A percentile compares a stretch with the other conserved stretches of the same genome.
These are phyloP conservation scores for Venturia canescens DNA, from an alignment of 1,140 invertebrate genomes.

Conservation along the genomic window DNA sequence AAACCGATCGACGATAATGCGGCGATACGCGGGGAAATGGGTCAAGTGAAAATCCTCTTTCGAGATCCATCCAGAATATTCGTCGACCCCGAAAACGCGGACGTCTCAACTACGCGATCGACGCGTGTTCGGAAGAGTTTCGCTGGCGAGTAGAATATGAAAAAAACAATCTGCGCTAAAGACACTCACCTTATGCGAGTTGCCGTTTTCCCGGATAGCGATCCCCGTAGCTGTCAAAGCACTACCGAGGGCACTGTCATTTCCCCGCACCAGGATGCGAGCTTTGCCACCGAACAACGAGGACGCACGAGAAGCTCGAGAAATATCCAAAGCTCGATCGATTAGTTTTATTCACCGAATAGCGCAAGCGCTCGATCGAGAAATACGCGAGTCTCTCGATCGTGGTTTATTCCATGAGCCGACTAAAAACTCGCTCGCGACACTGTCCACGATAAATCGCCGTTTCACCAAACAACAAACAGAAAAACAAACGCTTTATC, in stretches of 20 bases:
- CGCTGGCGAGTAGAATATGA: not conserved
- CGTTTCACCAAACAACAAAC: not conserved
- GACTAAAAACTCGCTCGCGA: not conserved
- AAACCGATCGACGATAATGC: not conserved
- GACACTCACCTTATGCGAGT: conserved; percentile 59
- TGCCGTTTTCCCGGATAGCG: conserved; percentile 47
- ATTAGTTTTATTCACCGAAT: not conserved
- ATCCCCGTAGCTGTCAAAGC: conserved; percentile 63
- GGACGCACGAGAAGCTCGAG: too few relatives aligned
- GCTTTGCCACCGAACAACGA: conserved; percentile 3
- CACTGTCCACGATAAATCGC: conserved; percentile 17
- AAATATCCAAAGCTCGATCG: not conserved
- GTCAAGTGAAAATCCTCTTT: not conserved
- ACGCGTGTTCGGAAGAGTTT: not conserved
- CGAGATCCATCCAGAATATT: conserved; percentile 17
- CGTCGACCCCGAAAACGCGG: conserved; percentile 1
- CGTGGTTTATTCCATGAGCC: not conserved
- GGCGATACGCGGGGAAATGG: not conserved
- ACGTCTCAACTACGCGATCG: not conserved
- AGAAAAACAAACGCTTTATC: not conserved
- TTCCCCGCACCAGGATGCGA: conserved; percentile 49
- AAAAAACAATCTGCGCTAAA: not conserved
- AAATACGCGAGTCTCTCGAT: not conserved
- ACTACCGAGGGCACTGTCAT: conserved; percentile 64
- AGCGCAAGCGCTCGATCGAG: not conserved